Percentiles rank a stretch among this genome's conserved stretches.
These are phyloP conservation scores for Rhineura floridana DNA, from an alignment of 2,113 vertebrate species.

Conservation along the genomic window DNA sequence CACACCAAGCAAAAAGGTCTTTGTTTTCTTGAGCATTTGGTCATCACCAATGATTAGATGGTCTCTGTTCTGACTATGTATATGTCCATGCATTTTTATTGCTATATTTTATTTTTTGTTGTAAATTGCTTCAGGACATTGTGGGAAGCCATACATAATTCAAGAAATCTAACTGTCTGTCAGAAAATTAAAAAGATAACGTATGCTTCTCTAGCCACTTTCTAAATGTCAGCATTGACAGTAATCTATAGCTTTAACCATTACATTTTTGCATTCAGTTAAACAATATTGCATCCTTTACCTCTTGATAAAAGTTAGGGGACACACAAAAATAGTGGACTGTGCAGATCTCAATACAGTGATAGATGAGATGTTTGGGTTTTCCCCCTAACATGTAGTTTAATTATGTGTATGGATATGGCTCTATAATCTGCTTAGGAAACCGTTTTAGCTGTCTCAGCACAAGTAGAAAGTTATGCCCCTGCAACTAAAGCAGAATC, in stretches of 20 bases:
- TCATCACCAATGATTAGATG: no score
- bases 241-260: neutral
- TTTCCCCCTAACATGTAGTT: neutral
- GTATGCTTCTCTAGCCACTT: neutral
- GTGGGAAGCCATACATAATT: no score
- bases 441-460: slow-evolving; percentile 1
- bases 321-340: neutral
- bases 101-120: no score
- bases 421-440: slow-evolving; percentile 13
- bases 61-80: no score
- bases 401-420: neutral
- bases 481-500: slow-evolving; percentile 2
- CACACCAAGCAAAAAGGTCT: no score
- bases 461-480: neutral
- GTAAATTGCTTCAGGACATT: no score
- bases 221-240: neutral
- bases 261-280: neutral
- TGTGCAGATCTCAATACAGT: neutral
- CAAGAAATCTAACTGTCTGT: no score
- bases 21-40: no score
- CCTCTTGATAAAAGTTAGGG: neutral
- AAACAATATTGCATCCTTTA: neutral
- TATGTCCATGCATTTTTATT: no score
- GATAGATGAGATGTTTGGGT: neutral
- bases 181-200: neutral